Base-by-base conservation (phyloP, 2,113 vertebrate genomes). In the Edolisoma coerulescens region DNA sequence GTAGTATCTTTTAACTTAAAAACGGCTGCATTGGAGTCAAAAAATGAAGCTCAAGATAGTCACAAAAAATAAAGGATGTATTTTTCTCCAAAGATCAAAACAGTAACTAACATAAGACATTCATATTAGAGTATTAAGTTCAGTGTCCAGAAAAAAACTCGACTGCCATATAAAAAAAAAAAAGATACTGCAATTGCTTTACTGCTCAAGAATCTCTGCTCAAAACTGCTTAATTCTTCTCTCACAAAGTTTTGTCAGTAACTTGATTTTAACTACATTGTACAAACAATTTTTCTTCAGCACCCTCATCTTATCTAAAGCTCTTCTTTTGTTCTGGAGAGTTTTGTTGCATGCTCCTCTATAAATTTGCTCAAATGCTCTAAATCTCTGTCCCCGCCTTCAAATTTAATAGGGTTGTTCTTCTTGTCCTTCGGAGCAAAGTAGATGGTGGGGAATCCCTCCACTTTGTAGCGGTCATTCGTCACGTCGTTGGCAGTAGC, bases 371-470 rank as follows among this genome's bases (percentile, higher is more conserved):
- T 99, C 52, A 99, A 90, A 44, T 98, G 98, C 52, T 99, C 99
- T 67, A 99, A 70, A 91, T 99, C 99, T 98, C 99, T 98, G 88
- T 99, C 98, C 14, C 98, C 98, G 0, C 98, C 98, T 97, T 99
- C 98, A 79, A 99, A 99, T 93, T 99, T 99, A 95, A 99, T 82
- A 3, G 99, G 99, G 85, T 93, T 98, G 93, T 98, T 98, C 97
- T 99, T 99, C 93, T 98, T 97, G 96, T 98, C 98, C 70, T 98
- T 98, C 0, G 98, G 98, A 74, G 99, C 98, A 8, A 99, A 98
- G 97, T 99, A 99, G 97, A 99, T 99, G 2, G 99, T 99, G 50
- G 99, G 99, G 93, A 99, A 99, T 41, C 99, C 99, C 73, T 99
- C 99, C 22, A 97, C 98, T 97, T 99, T 99, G 97, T 99, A 99